phyloP scores from a whole-genome alignment of 2,113 vertebrate genomes.

The Dipodomys merriami region DNA sequence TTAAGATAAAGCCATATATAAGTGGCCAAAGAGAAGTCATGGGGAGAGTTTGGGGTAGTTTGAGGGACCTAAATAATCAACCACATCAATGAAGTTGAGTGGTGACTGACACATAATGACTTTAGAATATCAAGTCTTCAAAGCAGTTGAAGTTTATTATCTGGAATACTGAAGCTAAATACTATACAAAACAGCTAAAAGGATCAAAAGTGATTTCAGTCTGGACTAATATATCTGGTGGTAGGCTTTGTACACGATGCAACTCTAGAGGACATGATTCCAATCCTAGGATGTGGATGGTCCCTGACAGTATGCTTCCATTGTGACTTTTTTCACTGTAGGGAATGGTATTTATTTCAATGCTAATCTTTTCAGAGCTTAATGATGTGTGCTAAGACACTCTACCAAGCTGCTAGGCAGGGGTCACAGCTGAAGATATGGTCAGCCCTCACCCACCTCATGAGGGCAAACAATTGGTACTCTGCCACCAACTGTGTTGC shows the following conservation, averaged over 20 bases:
- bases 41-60: neutral
- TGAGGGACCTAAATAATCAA: neutral
- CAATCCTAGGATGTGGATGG: too few relatives aligned
- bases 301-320: neutral
- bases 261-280: neutral
- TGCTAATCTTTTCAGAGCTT: neutral
- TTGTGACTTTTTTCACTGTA: neutral
- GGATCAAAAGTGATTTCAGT: neutral
- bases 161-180: conserved; percentile 25
- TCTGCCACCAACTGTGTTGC: neutral
- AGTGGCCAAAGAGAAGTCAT: neutral
- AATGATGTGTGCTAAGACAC: neutral
- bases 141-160: neutral
- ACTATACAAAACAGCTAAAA: neutral
- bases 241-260: neutral
- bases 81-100: too few relatives aligned
- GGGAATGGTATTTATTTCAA: neutral
- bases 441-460: neutral
- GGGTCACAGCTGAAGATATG: neutral
- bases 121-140: neutral
- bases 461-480: neutral
- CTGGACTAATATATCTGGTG: neutral
- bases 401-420: neutral
- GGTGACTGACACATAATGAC: neutral
- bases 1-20: neutral